Conservation (phyloP, 2,797 vertebrate genomes). For the Rhinatrema bivittatum region DNA sequence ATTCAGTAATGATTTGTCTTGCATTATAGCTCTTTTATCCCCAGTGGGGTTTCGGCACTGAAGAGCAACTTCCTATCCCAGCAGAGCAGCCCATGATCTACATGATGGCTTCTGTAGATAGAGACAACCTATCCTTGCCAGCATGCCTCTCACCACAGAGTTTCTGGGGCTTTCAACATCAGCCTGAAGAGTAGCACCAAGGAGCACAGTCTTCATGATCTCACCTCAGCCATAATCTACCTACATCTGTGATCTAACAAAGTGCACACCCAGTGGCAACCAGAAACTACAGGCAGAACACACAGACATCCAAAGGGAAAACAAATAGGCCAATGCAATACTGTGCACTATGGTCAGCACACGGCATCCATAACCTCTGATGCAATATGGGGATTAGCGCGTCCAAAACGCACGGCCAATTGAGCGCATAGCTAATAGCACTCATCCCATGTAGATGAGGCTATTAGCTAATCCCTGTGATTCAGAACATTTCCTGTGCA, state of each 20-base stretch:
- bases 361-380: no score
- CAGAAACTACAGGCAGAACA: background rate
- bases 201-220: no score
- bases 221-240: no score
- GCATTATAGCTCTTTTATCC: background rate
- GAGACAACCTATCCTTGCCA: accelerated
- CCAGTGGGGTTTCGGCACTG: background rate
- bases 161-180: background rate
- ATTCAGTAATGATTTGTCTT: background rate
- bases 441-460: no score
- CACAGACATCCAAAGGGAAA: background rate
- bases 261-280: accelerated
- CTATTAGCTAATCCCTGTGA: no score
- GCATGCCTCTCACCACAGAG: background rate
- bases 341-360: no score
- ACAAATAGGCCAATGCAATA: no score
- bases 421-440: no score
- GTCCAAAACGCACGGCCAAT: no score
- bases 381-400: no score
- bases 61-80: background rate
- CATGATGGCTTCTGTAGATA: accelerated
- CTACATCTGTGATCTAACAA: no score
- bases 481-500: no score
- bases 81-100: background rate
- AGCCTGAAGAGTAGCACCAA: background rate